These are phyloP conservation scores for Ophraella communa DNA, from an alignment of 2,888 invertebrate genomes.

Conservation along the genomic window DNA sequence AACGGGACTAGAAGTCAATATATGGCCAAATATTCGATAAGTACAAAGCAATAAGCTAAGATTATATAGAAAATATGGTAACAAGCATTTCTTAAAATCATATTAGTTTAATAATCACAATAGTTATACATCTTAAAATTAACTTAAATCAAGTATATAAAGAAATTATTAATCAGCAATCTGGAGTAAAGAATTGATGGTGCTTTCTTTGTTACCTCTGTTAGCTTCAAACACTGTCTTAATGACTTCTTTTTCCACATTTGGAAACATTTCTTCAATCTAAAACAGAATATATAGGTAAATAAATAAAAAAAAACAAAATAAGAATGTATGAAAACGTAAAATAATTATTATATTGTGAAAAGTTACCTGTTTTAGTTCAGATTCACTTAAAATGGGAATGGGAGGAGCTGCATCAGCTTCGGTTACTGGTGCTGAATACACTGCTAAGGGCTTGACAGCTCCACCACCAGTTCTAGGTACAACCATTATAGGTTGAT, in stretches of 20 bases:
- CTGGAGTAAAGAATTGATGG: slow-evolving; percentile 88
- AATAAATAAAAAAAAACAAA: slow-evolving; percentile 1
- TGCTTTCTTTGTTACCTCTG: slow-evolving; percentile 86
- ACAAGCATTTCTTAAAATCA: slow-evolving; percentile 17
- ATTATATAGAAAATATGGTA: slow-evolving; percentile 14
- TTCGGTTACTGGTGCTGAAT: slow-evolving; percentile 54
- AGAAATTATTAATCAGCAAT: slow-evolving; percentile 72
- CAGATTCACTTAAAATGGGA: slow-evolving; percentile 64
- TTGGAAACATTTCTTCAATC: slow-evolving; percentile 97
- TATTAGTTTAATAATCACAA: slow-evolving; percentile 16
- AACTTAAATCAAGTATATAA: not conserved
- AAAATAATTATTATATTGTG: too few species aligned
- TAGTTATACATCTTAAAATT: not conserved
- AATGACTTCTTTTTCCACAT: slow-evolving; percentile 91
- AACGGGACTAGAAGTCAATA: slow-evolving; percentile 10
- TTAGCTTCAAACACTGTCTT: slow-evolving; percentile 90
- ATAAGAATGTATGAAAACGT: too few species aligned
- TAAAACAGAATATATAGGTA: too few species aligned
- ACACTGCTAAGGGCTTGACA: slow-evolving; percentile 61
- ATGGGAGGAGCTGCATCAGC: slow-evolving; percentile 44
- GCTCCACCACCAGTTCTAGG: slow-evolving; percentile 62
- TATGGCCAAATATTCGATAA: slow-evolving; percentile 17
- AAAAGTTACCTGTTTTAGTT: slow-evolving; percentile 68
- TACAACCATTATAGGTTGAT: slow-evolving; percentile 74
- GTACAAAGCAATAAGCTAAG: slow-evolving; percentile 4